phyloP scores from a whole-genome alignment of 2,888 invertebrate genomes.

The Calameuta filiformis region DNA sequence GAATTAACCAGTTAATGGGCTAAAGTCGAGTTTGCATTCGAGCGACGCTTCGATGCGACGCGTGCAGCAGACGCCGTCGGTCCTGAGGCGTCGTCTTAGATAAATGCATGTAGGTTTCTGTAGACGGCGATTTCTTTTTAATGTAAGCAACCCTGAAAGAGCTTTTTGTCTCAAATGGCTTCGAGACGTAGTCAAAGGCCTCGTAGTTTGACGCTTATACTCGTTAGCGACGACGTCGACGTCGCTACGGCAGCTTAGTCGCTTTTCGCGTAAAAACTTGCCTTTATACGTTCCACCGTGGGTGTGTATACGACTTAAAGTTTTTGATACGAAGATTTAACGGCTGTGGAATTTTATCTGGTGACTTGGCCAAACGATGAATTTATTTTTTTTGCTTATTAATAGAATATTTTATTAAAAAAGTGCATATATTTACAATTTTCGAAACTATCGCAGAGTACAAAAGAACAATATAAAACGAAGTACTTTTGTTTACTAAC shows the following conservation, averaged over 20 bases:
- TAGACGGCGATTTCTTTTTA: neutral
- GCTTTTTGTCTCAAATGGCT: neutral
- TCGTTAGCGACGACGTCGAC: neutral
- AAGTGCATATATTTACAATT: too few species aligned
- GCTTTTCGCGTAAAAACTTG: neutral
- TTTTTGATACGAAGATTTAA: too few species aligned
- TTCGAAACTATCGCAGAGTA: too few species aligned
- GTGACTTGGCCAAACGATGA: too few species aligned
- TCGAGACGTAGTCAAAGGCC: neutral
- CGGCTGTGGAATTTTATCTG: too few species aligned
- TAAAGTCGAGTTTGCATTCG: neutral
- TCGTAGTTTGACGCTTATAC: neutral
- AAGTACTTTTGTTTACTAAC: neutral
- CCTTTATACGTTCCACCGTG: neutral
- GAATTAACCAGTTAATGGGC: neutral
- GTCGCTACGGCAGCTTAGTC: neutral
- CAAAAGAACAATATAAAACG: too few species aligned
- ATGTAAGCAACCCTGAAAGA: neutral
- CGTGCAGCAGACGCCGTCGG: neutral
- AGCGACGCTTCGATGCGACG: neutral
- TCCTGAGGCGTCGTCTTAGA: neutral
- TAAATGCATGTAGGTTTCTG: neutral
- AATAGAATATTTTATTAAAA: too few species aligned
- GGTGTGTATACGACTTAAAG: neutral
- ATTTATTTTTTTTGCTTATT: too few species aligned